Percentiles rank a stretch among this genome's conserved stretches.
Evolutionary conservation across 2,797 vertebrate genomes (phyloP).

Genomic region (Myotis planiceps): DNA sequence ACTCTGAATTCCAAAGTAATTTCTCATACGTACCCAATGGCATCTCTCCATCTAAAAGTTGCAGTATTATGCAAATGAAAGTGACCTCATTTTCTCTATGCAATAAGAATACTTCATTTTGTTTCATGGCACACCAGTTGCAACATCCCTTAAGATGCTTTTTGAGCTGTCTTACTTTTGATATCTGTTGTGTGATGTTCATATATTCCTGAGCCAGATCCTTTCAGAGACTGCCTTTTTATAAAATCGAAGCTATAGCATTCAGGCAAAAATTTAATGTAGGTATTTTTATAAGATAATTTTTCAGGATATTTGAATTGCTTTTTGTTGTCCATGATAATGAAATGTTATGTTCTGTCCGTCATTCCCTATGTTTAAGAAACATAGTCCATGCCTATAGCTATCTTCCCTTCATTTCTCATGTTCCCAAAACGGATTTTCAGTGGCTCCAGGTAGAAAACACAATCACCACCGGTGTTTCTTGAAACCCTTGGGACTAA

Average conservation of each 20-base stretch:
- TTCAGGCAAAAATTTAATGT: slow-evolving; percentile 85
- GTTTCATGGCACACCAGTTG: slow-evolving; percentile 80
- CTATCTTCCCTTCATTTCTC: background rate
- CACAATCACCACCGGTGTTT: background rate
- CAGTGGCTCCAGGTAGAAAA: background rate
- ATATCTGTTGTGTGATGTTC: slow-evolving; percentile 80
- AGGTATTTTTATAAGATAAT: slow-evolving; percentile 89
- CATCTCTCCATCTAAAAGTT: slow-evolving; percentile 73
- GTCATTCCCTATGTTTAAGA: slow-evolving; percentile 5
- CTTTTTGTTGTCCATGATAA: slow-evolving; percentile 81
- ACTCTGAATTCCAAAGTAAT: slow-evolving; percentile 68
- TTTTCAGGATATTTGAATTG: slow-evolving; percentile 82
- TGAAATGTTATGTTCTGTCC: slow-evolving; percentile 59
- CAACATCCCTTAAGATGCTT: slow-evolving; percentile 75
- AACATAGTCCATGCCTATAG: slow-evolving; percentile 44
- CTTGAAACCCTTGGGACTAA: slow-evolving; percentile 11
- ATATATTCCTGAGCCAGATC: slow-evolving; percentile 86
- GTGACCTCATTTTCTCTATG: slow-evolving; percentile 90
- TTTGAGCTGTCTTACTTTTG: slow-evolving; percentile 77
- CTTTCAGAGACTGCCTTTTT: slow-evolving; percentile 88
- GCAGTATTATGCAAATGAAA: slow-evolving; percentile 88
- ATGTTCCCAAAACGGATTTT: background rate
- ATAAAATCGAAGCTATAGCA: slow-evolving; percentile 85
- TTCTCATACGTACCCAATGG: slow-evolving; percentile 68
- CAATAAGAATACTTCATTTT: slow-evolving; percentile 83